Conservation (phyloP, 2,797 vertebrate species). For the Basileuterus tristriatus region DNA sequence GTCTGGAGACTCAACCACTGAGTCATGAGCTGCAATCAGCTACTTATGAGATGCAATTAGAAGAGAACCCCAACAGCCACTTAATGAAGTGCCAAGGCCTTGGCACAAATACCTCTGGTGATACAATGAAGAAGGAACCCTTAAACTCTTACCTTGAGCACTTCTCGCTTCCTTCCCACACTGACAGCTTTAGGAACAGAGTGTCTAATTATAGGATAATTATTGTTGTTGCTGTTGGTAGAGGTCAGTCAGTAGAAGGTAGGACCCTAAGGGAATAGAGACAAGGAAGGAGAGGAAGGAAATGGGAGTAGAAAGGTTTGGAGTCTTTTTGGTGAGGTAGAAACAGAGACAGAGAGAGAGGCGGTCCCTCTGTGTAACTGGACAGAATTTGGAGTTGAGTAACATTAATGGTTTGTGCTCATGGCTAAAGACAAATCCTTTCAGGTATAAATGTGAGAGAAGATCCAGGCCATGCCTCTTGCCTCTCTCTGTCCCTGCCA, state of each 20-base stretch:
- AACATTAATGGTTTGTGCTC: not conserved
- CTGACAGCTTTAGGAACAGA: conserved; percentile 40
- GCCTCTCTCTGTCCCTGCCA: not conserved
- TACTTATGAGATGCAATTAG: conserved; percentile 23
- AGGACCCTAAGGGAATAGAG: conserved; percentile 60
- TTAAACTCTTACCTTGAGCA: conserved; percentile 42
- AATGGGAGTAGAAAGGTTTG: not conserved
- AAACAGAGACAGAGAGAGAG: not conserved
- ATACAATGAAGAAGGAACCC: conserved; percentile 13
- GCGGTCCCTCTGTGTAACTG: not conserved
- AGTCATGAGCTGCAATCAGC: conserved; percentile 43
- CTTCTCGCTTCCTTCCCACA: conserved; percentile 28
- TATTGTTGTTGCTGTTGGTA: conserved; percentile 58
- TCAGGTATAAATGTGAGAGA: not conserved
- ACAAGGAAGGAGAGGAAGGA: conserved; percentile 38
- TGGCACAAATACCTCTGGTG: conserved; percentile 45
- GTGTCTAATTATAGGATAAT: conserved; percentile 69
- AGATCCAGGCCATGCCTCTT: not conserved
- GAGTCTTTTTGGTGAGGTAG: not conserved
- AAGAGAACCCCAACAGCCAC: conserved; percentile 31
- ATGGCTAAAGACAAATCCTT: not conserved
- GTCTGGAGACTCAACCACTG: not conserved
- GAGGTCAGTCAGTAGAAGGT: conserved; percentile 60
- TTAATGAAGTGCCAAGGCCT: conserved; percentile 38
- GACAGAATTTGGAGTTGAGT: not conserved